phyloP scores from a whole-genome alignment of 2,888 invertebrate genomes.

The Aspidapion aeneum region DNA sequence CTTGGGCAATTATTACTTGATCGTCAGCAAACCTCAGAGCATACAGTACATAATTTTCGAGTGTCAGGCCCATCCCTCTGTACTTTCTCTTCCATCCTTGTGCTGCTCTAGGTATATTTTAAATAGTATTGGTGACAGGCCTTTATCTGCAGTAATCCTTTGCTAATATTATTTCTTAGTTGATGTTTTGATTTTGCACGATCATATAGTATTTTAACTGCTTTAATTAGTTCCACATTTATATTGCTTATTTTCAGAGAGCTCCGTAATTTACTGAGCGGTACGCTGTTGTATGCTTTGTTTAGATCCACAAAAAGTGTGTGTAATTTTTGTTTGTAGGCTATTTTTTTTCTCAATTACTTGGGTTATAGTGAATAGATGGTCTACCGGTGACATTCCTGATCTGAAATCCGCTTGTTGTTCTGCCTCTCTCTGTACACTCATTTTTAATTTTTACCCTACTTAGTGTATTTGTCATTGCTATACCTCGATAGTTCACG shows the following conservation, averaged over 20 bases:
- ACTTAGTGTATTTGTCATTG: not conserved
- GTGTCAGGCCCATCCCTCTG: too few species aligned
- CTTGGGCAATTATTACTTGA: not conserved
- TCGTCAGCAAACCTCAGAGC: not conserved
- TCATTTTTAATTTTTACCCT: too few species aligned
- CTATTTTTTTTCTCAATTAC: not conserved
- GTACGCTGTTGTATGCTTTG: not conserved
- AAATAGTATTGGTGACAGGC: conserved; percentile 2
- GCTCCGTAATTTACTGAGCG: not conserved
- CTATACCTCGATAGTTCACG: not conserved
- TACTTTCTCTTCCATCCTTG: conserved; percentile 1
- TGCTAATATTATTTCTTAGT: not conserved
- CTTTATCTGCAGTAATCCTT: not conserved
- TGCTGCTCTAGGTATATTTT: conserved; percentile 1
- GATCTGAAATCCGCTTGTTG: not conserved
- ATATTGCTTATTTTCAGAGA: not conserved
- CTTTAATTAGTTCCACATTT: not conserved
- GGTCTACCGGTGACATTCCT: not conserved
- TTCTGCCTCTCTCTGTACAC: too few species aligned
- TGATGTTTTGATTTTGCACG: not conserved
- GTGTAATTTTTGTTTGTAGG: too few species aligned
- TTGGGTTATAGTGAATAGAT: not conserved
- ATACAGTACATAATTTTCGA: too few species aligned
- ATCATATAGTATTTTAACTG: not conserved
- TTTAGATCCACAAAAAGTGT: not conserved